Conservation (phyloP, 2,113 vertebrate genomes). For the Elachura formosa region DNA sequence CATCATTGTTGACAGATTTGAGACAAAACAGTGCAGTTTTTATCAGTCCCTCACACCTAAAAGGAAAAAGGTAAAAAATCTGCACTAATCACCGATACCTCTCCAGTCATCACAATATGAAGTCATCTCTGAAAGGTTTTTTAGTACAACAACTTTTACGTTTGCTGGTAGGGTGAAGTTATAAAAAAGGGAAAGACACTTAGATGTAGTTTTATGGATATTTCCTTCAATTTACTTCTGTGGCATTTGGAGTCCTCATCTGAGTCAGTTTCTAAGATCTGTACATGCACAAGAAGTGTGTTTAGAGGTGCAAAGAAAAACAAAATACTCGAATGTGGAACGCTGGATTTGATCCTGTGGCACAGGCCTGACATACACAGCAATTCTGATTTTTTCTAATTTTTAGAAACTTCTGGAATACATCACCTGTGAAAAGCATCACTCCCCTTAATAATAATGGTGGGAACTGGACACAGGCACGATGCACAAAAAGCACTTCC, state of each 20-base stretch:
- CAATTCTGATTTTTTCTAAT: background rate
- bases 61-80: background rate
- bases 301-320: background rate
- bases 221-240: background rate
- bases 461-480: background rate
- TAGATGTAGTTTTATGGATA: background rate
- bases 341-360: background rate
- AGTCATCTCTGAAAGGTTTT: background rate
- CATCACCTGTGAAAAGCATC: background rate
- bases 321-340: background rate
- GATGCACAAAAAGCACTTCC: background rate
- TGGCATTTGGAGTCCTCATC: background rate
- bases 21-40: background rate
- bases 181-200: background rate
- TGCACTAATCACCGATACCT: background rate
- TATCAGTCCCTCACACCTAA: background rate
- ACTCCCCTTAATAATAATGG: background rate
- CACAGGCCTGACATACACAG: background rate
- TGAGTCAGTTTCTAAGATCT: background rate
- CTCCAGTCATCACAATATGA: background rate
- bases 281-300: background rate
- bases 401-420: background rate
- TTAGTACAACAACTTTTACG: background rate
- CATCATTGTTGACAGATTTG: background rate
- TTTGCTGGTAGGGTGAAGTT: background rate